Conservation (phyloP, 2,888 invertebrate species). For the Ectemnius cavifrons region DNA sequence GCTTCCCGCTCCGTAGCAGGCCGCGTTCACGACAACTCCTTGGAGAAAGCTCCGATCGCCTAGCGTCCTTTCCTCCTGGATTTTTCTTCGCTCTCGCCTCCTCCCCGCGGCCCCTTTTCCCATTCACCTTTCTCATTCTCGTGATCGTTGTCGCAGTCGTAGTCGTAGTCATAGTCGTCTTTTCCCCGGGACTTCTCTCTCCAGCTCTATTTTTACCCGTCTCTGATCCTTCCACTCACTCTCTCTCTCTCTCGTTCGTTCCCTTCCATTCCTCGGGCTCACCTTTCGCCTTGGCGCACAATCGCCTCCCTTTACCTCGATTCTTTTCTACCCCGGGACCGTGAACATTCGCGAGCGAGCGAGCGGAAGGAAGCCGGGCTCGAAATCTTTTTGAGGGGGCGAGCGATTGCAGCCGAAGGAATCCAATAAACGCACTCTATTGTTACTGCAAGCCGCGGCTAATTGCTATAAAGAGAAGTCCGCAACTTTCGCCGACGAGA, state of each 20-base stretch:
- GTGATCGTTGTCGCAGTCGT: constrained; percentile 6
- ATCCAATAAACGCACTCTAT: constrained; percentile 59
- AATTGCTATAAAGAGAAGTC: constrained; percentile 43
- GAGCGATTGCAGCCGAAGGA: constrained; percentile 49
- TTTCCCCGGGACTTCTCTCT: neutral
- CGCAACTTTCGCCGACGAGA: constrained; percentile 2
- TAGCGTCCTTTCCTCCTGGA: constrained; percentile 4
- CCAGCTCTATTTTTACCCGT: constrained; percentile 8
- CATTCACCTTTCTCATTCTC: neutral
- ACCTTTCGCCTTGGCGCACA: neutral
- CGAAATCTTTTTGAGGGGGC: constrained; percentile 50
- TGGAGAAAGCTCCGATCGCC: neutral
- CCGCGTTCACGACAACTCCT: constrained; percentile 5
- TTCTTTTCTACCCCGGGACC: constrained; percentile 18
- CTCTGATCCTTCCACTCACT: constrained; percentile 11
- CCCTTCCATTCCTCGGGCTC: constrained; percentile 4
- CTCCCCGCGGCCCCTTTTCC: neutral
- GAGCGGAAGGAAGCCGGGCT: constrained; percentile 19
- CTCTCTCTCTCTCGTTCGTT: neutral
- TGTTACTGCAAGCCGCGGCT: constrained; percentile 46
- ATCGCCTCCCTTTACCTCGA: constrained; percentile 10
- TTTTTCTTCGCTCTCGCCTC: neutral
- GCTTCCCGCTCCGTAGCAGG: constrained; percentile 11
- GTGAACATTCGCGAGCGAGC: constrained; percentile 21
- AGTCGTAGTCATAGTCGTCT: constrained; percentile 7